Conservation (phyloP, 1,140 invertebrate species). For the Hylaeus volcanicus region DNA sequence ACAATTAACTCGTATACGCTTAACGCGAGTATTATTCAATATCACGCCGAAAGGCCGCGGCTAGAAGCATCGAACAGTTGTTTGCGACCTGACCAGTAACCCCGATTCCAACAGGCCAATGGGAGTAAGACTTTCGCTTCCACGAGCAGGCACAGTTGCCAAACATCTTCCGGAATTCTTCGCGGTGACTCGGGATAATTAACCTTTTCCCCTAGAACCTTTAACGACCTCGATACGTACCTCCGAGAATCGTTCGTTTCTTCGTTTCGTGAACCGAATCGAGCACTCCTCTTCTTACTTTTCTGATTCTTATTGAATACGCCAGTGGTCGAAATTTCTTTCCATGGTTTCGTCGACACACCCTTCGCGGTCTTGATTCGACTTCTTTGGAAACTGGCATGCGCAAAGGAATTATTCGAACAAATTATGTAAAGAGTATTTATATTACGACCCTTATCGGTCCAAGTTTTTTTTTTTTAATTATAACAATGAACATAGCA, state of each 20-base stretch:
- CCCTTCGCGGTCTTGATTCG: too few species aligned
- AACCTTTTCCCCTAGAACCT: constrained; percentile 47
- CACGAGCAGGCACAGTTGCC: constrained; percentile 25
- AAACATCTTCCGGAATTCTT: constrained; percentile 49
- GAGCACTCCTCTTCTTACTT: background rate
- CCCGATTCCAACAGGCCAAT: constrained; percentile 29
- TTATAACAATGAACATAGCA: too few species aligned
- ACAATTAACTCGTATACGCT: constrained; percentile 15
- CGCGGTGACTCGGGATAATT: constrained; percentile 35
- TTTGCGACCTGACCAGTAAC: constrained; percentile 29
- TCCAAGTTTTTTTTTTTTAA: too few species aligned
- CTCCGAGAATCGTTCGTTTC: background rate
- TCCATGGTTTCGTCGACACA: too few species aligned
- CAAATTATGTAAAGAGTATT: too few species aligned
- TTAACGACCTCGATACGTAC: constrained; percentile 46
- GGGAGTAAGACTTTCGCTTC: constrained; percentile 42
- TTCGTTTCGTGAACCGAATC: constrained; percentile 26
- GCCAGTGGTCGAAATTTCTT: too few species aligned
- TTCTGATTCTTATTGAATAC: too few species aligned
- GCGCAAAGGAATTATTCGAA: too few species aligned
- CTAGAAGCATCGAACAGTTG: background rate
- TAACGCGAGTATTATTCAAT: constrained; percentile 37
- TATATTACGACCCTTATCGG: too few species aligned
- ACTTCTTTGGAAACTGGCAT: too few species aligned
- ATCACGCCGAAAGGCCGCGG: constrained; percentile 9